A percentile compares a stretch with the other conserved stretches of the same genome.
phyloP scores from a whole-genome alignment of 2,888 invertebrate genomes.

The Drosophila koepferae region DNA sequence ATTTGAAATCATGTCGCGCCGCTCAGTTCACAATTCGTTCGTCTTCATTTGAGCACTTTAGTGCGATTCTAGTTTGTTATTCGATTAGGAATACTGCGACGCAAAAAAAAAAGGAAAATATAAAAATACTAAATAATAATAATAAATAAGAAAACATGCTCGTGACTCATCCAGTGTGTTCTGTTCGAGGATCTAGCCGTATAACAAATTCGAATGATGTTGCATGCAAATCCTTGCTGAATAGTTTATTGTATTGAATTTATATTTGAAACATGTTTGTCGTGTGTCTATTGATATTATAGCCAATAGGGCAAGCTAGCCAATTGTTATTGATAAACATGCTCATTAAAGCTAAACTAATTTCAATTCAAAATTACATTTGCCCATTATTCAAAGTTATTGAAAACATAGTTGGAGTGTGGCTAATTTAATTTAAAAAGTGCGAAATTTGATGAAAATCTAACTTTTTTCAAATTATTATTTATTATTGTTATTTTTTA shows the following conservation, averaged over 20 bases:
- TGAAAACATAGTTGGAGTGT: too few species aligned
- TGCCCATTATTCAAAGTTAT: too few species aligned
- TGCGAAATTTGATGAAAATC: too few species aligned
- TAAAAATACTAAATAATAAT: background rate
- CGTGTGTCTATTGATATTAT: too few species aligned
- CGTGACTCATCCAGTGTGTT: slow-evolving; percentile 43
- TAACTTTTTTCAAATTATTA: too few species aligned
- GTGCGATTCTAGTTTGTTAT: slow-evolving; percentile 38
- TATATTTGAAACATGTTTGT: background rate
- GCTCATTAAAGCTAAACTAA: background rate
- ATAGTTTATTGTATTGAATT: background rate
- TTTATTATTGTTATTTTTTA: too few species aligned
- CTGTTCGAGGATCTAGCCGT: background rate
- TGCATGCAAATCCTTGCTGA: background rate
- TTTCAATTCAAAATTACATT: background rate
- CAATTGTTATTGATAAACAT: background rate
- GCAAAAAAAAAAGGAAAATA: slow-evolving; percentile 39
- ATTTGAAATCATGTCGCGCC: slow-evolving; percentile 47
- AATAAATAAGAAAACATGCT: slow-evolving; percentile 33
- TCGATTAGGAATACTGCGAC: slow-evolving; percentile 67
- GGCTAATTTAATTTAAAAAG: too few species aligned
- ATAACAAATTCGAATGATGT: background rate
- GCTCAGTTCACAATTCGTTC: slow-evolving; percentile 2
- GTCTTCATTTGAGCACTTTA: slow-evolving; percentile 6
- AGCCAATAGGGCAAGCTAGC: background rate